Conservation (phyloP, 2,113 vertebrate species). For the Xyrauchen texanus region DNA sequence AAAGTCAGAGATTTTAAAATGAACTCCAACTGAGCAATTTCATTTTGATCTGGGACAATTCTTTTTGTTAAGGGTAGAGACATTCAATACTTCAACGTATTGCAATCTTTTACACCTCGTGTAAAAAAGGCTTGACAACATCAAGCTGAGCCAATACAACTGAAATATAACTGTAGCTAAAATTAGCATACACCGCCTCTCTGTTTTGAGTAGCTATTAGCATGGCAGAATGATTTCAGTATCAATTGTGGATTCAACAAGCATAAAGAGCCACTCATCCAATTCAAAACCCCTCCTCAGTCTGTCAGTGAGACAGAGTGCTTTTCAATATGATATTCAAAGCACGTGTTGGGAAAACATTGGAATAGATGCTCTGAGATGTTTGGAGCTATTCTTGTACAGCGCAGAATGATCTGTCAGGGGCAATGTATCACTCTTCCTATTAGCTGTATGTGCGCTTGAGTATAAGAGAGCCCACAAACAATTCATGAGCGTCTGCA, state of each 20-base stretch:
- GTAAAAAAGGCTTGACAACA: background rate
- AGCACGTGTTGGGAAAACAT: constrained; percentile 30
- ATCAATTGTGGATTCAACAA: background rate
- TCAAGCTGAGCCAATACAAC: background rate
- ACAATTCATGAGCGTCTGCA: background rate
- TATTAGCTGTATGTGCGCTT: background rate
- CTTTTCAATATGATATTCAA: constrained; percentile 23
- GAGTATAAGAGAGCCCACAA: background rate
- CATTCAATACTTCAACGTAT: too few relatives aligned
- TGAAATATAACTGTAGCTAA: background rate
- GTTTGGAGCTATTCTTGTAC: constrained; percentile 33
- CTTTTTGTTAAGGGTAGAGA: too few relatives aligned
- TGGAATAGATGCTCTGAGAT: constrained; percentile 33
- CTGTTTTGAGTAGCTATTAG: constrained; percentile 31
- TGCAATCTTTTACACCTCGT: background rate
- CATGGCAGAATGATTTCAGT: constrained; percentile 20
- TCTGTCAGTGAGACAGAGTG: constrained; percentile 6
- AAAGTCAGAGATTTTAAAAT: too few relatives aligned
- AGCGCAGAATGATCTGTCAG: constrained; percentile 25
- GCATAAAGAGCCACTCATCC: constrained; percentile 26
- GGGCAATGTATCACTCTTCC: constrained; percentile 23
- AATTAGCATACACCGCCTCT: background rate
- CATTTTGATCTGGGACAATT: too few relatives aligned
- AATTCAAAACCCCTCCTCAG: constrained; percentile 27
- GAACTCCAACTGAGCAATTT: too few relatives aligned